Evolutionary conservation across 2,888 invertebrate genomes (phyloP).

Genomic region (Rotaria macrura): DNA sequence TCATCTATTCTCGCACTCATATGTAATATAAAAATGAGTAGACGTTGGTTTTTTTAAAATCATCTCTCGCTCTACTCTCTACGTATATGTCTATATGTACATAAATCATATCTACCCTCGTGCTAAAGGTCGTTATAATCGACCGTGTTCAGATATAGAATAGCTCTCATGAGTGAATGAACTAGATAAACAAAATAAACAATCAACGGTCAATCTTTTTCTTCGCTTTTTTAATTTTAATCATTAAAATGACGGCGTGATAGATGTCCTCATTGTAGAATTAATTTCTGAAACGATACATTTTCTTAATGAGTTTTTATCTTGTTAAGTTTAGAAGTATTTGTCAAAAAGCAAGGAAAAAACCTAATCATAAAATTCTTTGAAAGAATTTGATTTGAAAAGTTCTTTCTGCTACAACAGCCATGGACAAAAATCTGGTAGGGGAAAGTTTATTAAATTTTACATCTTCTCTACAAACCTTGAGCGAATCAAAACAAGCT

Average conservation of each 20-base stretch:
- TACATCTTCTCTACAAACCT: constrained; percentile 64
- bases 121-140: neutral
- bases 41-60: neutral
- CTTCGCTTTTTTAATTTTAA: neutral
- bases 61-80: neutral
- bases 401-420: too few relatives aligned
- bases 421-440: too few relatives aligned
- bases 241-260: neutral
- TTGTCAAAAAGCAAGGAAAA: too few relatives aligned
- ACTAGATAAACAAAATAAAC: neutral
- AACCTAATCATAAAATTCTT: too few relatives aligned
- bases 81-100: neutral
- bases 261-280: neutral
- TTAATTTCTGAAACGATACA: neutral
- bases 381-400: too few relatives aligned
- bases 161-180: neutral
- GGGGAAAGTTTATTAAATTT: neutral
- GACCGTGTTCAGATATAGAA: neutral
- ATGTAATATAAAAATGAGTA: neutral
- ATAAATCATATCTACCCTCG: neutral
- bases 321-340: too few relatives aligned
- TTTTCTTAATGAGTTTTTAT: neutral
- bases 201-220: neutral
- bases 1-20: neutral
- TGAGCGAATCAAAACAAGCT: constrained; percentile 99